Base-by-base conservation (phyloP, 2,113 vertebrate species). In the Harpagus bidentatus region DNA sequence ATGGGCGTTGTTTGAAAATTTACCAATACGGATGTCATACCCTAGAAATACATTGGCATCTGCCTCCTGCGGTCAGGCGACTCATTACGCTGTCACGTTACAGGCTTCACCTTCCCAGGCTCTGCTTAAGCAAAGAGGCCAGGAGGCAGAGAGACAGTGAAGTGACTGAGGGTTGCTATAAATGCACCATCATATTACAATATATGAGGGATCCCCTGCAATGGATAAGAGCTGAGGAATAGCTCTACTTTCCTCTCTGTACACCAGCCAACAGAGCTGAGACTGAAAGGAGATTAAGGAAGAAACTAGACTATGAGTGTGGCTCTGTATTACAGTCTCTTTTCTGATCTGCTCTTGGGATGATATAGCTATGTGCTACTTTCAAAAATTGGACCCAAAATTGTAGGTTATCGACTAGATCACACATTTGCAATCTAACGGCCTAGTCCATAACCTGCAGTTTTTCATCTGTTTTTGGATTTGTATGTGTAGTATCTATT, bases 11-110 rank as follows among this genome's bases (percentile, higher is more conserved):
- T 26, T 38, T 59, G 34, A 42, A 96, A 53, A 66, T 28, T 2
- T 11, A 25, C 38, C 63, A 42, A 1, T 36, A 9, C 16, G 34
- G 22, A 16, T 2, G 2, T 52, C 22, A n/a, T 59, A 42, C 13
- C 10, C 38, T 32, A 42, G 63, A 71, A 90, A 61, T 2, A 50
- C 8, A 48, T 17, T 4, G 0, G 3, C 19, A 32, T 19, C 7
- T 0, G 0, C 34, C 6, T 34, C 4, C 43, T 17, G 26, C 0
- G 0, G 12, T 10, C 62, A 48, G 55, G 67, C 1, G 1, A 62
- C 34, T 52, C 8, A 0, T 5, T 9, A 43, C 0, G 0, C 61
- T 72, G 52, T 10, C 36, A 4, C 19, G 8, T 14, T 61, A 32
- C 36, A 77, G 19, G 3, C 6, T 58, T 21, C 42, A 25, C n/a